Evolutionary conservation across 2,113 vertebrate genomes (phyloP).

Genomic region (Gorsachius goisagi): DNA sequence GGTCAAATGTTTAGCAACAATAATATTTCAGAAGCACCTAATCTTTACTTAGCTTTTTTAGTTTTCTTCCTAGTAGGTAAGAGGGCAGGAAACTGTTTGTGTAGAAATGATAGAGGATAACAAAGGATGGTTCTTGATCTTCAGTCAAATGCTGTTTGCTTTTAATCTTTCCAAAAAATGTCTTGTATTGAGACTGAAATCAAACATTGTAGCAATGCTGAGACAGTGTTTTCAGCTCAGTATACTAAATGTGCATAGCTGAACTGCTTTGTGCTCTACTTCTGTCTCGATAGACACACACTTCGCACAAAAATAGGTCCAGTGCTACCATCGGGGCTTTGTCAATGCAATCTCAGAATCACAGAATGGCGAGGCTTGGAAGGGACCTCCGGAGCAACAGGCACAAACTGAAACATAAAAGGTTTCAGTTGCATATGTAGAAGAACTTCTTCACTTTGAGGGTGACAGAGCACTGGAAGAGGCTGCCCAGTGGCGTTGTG

Average conservation of each 20-base stretch:
- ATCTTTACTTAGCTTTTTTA: background rate
- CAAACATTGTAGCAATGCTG: background rate
- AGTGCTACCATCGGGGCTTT: background rate
- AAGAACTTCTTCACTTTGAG: too few relatives aligned
- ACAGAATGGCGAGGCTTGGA: too few relatives aligned
- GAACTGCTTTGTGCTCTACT: background rate
- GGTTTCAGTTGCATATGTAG: too few relatives aligned
- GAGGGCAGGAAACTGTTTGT: background rate
- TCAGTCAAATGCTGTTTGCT: background rate
- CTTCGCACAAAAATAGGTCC: background rate
- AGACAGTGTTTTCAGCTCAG: background rate
- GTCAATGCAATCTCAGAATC: background rate
- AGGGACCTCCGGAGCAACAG: too few relatives aligned
- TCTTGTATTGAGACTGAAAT: background rate
- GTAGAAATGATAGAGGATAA: background rate
- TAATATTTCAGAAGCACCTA: background rate
- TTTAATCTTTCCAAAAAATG: background rate
- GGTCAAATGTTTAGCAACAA: background rate
- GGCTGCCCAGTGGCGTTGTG: too few relatives aligned
- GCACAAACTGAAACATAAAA: too few relatives aligned
- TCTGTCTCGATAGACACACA: background rate
- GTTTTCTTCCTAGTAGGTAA: background rate
- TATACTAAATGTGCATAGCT: background rate
- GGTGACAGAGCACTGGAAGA: too few relatives aligned
- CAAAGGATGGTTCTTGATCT: background rate